Evolutionary conservation across 2,113 vertebrate species (phyloP).

Genomic region (Morone chrysops): DNA sequence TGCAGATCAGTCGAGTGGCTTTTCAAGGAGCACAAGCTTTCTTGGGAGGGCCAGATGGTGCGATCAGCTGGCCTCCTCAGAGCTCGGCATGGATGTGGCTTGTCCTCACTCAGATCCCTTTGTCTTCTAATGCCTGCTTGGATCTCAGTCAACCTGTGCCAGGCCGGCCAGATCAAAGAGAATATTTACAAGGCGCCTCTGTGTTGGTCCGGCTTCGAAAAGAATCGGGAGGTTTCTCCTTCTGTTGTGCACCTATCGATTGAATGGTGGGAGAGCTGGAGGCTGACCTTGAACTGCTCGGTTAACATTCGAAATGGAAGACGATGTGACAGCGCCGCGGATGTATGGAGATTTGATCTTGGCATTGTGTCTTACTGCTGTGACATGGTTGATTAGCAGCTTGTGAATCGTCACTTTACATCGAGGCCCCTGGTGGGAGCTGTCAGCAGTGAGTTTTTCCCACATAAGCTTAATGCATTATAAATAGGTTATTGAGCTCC

Average conservation of each 20-base stretch:
- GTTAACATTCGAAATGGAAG: constrained; percentile 2
- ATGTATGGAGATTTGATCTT: constrained; percentile 37
- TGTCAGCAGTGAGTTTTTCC: neutral
- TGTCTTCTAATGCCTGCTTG: constrained; percentile 54
- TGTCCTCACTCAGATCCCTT: constrained; percentile 67
- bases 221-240: constrained; percentile 13
- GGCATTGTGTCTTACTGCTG: constrained; percentile 27
- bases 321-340: constrained; percentile 5
- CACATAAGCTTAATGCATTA: neutral
- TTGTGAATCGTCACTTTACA: constrained; percentile 10
- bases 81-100: constrained; percentile 49
- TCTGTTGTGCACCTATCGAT: constrained; percentile 2
- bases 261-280: constrained; percentile 6
- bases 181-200: constrained; percentile 52
- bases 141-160: constrained; percentile 61
- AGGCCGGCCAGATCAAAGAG: constrained; percentile 63
- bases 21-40: constrained; percentile 43
- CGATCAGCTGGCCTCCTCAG: constrained; percentile 61
- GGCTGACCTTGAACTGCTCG: neutral
- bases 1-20: constrained; percentile 48
- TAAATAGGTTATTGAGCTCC: constrained; percentile 38
- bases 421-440: constrained; percentile 24
- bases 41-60: constrained; percentile 66
- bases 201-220: neutral
- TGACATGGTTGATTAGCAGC: constrained; percentile 35